Evolutionary conservation across 2,888 invertebrate genomes (phyloP), one percentile per base, ranked within the genome.

Genomic region (Trissoscelio sp.): DNA sequence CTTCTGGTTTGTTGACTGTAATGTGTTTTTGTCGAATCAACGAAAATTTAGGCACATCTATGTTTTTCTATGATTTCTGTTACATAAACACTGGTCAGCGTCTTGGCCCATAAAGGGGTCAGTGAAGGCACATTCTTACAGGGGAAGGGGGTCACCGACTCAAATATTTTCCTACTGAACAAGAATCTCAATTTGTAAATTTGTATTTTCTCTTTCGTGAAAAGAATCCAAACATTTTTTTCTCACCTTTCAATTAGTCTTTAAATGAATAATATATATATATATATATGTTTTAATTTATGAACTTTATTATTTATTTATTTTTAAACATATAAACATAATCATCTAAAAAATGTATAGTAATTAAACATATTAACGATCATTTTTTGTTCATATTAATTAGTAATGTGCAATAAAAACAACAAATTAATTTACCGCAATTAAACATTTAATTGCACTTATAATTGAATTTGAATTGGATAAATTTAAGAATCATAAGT

Each of bases 51-150:
- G n/a, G n/a, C n/a, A n/a, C n/a, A n/a, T n/a, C n/a, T n/a, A n/a
- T n/a, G n/a, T n/a, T n/a, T n/a, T 28, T 53, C 44, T 51, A 24
- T 60, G 16, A 42, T 77, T 77, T 69, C 62, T 37, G 69, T 77
- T 77, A 62, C 22, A 18, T 69, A 77, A 77, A 69, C 34, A 57
- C 60, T 20, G 22, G 62, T 28, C 46, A 48, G 24, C 39, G 0
- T 16, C 24, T 64, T 55, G 39, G 78, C 46, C 53, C 57, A 70
- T 78, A 78, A 78, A 70, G 34, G 70, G 55, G 78, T 78, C 78
- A 70, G 78, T 66, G 66, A 74, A 66, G 74, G 70, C 78, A 39
- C 62, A 70, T 70, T 62, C 62, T 64, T 70, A 14, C 7, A 28
- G 42, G 60, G 55, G 62, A 77, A 69, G 77, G 69, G 60, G 77